Evolutionary conservation across 2,888 invertebrate genomes (phyloP).

Genomic region (Melanophora roralis): DNA sequence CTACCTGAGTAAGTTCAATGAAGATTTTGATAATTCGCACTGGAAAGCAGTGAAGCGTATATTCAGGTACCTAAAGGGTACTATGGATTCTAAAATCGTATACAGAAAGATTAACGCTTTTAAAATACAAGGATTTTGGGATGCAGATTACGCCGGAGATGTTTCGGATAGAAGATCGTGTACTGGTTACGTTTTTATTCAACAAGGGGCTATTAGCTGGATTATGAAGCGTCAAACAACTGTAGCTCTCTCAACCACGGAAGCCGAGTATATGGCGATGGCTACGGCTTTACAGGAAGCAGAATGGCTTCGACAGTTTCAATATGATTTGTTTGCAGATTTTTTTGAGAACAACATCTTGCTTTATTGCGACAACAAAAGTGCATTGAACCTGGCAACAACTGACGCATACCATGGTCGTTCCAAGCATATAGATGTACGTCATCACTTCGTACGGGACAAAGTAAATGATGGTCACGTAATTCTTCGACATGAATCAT

Average conservation of each 20-base stretch:
- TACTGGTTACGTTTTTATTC: background rate
- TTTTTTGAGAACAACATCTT: constrained; percentile 1
- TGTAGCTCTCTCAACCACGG: constrained; percentile 32
- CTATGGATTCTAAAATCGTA: constrained; percentile 6
- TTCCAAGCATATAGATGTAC: constrained; percentile 32
- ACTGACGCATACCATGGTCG: no score
- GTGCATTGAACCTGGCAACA: no score
- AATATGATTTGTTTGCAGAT: constrained; percentile 10
- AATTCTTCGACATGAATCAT: constrained; percentile 18
- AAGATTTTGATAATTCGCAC: constrained; percentile 45
- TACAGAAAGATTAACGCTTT: no score
- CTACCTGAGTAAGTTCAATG: constrained; percentile 58
- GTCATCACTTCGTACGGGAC: constrained; percentile 44
- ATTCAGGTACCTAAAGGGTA: constrained; percentile 39
- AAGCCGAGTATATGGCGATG: background rate
- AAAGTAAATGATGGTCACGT: constrained; percentile 24
- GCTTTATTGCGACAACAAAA: constrained; percentile 41
- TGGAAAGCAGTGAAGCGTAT: constrained; percentile 45
- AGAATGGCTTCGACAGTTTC: background rate
- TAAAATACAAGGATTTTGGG: constrained; percentile 17
- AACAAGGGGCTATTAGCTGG: background rate
- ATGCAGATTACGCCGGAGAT: constrained; percentile 56
- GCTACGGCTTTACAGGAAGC: background rate
- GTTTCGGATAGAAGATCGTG: constrained; percentile 19
- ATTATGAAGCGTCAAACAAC: constrained; percentile 48